Percentiles rank a stretch among this genome's conserved stretches.
Conservation (phyloP, 2,797 vertebrate species). For the Thalassophryne amazonica region DNA sequence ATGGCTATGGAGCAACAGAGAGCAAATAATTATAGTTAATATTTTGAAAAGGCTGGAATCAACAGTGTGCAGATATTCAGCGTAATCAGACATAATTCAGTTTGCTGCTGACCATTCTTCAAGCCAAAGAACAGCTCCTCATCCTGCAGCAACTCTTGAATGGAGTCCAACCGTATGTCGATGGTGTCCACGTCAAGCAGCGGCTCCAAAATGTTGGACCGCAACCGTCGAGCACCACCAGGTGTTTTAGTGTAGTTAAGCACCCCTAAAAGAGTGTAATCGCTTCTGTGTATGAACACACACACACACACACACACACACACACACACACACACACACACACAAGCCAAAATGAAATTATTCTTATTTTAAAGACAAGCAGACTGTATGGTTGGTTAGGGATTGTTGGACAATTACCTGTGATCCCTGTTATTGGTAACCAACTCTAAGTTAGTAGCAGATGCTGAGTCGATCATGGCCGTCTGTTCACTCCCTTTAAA, state of each 20-base stretch:
- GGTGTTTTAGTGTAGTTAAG: conserved; percentile 95
- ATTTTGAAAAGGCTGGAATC: not conserved
- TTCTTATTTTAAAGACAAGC: too few species aligned
- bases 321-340: conserved; percentile 19
- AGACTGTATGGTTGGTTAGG: too few species aligned
- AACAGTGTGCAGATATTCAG: not conserved
- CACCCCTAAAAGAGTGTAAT: conserved; percentile 89
- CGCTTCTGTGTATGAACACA: conserved; percentile 74
- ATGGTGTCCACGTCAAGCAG: conserved; percentile 88
- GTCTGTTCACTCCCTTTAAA: conserved; percentile 97
- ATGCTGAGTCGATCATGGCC: conserved; percentile 93
- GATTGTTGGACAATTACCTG: conserved; percentile 75
- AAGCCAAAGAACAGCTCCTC: conserved; percentile 94
- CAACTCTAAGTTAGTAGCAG: conserved; percentile 92
- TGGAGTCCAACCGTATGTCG: conserved; percentile 87
- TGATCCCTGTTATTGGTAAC: conserved; percentile 91
- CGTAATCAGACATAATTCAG: not conserved
- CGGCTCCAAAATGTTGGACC: conserved; percentile 94
- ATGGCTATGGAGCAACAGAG: conserved; percentile 78
- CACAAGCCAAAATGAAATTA: too few species aligned
- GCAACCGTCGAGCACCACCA: conserved; percentile 89
- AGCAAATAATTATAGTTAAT: conserved; percentile 8
- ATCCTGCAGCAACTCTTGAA: conserved; percentile 91
- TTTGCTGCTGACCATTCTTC: conserved; percentile 80
- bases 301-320: conserved; percentile 28